Evolutionary conservation across 2,888 invertebrate genomes (phyloP), one percentile per base, ranked within the genome.

Genomic region (Pristionchus exspectatus): DNA sequence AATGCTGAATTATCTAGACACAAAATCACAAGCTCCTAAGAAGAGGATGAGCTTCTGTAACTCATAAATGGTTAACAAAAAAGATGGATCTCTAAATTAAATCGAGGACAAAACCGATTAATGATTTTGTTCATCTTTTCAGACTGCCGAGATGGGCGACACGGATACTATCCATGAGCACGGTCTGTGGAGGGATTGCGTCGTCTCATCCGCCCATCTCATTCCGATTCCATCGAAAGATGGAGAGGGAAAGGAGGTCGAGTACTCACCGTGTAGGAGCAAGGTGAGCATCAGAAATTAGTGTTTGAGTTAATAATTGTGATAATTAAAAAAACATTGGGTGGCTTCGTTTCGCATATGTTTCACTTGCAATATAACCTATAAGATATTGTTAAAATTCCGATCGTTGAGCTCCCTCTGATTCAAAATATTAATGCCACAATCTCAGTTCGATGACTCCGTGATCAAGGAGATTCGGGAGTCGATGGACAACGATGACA

Each of bases 181-280:
- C 88, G 93, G 93, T 30, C 89, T 93, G 21, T 92, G 92, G 93
- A 91, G 92, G 92, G 93, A 93, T 89, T 93, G 93, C 66, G 90
- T 92, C 16, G 91, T 92, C 12, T 90, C 88, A 27, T 33, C 56
- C 3, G 77, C 38, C 16, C 74, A 91, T 88, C 92, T 93, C 66
- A 92, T 93, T 33, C 93, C 93, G 9, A 90, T 93, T 7, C 74
- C 89, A 0, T 0, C 27, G 5, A 69, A 21, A n/a, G 50, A 69
- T n/a, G 81, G n/a, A 38, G 69, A 85, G n/a, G 74, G 74, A 7
- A 54, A 21, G 24, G 14, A 56, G 33, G 50, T 44, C 16, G 27
- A 38, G 33, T 18, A 21, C 18, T 27, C 54, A 10, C 44, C 81
- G 10, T 83, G 81, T 18, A 18, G 63, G 30, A 56, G 30, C n/a